Evolutionary conservation across 2,888 invertebrate genomes (phyloP).

Genomic region (Leucoma salicis): DNA sequence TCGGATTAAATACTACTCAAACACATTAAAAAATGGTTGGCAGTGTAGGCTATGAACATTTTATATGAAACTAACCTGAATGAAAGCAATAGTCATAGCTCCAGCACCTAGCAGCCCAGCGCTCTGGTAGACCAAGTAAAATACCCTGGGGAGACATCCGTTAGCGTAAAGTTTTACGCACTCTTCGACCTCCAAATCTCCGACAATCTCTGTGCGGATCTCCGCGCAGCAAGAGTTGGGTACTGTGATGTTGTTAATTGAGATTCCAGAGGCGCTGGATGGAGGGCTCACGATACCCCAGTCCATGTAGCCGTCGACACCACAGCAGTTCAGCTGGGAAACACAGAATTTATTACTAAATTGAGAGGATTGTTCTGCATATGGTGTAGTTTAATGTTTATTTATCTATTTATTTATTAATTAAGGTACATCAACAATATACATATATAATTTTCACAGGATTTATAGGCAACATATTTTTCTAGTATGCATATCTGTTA

Average conservation of each 20-base stretch:
- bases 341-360: no score
- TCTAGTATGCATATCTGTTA: no score
- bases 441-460: no score
- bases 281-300: conserved; percentile 74
- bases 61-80: conserved; percentile 89
- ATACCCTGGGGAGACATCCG: conserved; percentile 84
- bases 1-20: no score
- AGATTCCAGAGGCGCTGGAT: conserved; percentile 46
- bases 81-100: conserved; percentile 89
- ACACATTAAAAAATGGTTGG: no score
- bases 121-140: conserved; percentile 85
- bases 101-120: conserved; percentile 88
- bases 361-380: no score
- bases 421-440: no score
- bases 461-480: no score
- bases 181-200: conserved; percentile 37
- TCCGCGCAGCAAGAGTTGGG: conserved; percentile 84
- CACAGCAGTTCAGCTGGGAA: conserved; percentile 86
- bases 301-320: conserved; percentile 83
- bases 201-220: conserved; percentile 35
- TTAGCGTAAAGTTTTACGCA: conserved; percentile 69
- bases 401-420: no score
- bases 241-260: conserved; percentile 66
- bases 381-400: no score
- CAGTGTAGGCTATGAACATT: no score